phyloP scores from a whole-genome alignment of 2,888 invertebrate genomes.

The Sepiola atlantica region DNA sequence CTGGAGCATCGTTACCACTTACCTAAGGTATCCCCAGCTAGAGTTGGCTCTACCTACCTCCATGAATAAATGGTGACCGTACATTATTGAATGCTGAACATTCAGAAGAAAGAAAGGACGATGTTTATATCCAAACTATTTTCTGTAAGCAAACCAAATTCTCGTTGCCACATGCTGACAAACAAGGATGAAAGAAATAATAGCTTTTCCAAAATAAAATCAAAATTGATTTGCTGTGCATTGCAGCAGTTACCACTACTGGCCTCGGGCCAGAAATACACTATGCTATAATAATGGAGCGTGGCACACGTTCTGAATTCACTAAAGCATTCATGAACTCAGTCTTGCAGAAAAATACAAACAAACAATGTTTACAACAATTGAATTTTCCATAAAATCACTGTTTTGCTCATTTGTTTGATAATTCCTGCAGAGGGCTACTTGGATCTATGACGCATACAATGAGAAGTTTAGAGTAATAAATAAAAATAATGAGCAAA shows the following conservation, averaged over 20 bases:
- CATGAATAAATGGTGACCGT: too few relatives aligned
- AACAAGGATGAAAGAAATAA: neutral
- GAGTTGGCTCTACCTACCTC: too few relatives aligned
- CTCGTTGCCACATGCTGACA: neutral
- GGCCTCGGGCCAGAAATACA: neutral
- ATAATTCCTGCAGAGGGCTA: neutral
- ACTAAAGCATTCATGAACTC: neutral
- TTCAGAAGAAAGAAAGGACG: too few relatives aligned
- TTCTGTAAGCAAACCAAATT: too few relatives aligned
- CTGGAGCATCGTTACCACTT: too few relatives aligned
- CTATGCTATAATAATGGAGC: neutral
- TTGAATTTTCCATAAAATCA: neutral
- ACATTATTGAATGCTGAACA: too few relatives aligned
- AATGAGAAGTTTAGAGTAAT: too few relatives aligned
- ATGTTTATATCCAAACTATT: too few relatives aligned
- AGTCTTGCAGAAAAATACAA: neutral
- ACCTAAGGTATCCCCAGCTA: too few relatives aligned
- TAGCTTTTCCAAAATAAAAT: neutral
- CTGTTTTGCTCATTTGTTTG: neutral
- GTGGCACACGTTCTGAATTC: neutral
- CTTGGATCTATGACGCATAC: too few relatives aligned
- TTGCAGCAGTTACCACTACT: neutral
- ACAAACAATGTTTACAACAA: neutral
- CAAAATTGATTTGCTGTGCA: neutral
- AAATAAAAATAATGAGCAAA: too few relatives aligned